Evolutionary conservation across 2,113 vertebrate genomes (phyloP), one percentile per base, ranked within the genome.

Genomic region (Cyprinodon variegatus): DNA sequence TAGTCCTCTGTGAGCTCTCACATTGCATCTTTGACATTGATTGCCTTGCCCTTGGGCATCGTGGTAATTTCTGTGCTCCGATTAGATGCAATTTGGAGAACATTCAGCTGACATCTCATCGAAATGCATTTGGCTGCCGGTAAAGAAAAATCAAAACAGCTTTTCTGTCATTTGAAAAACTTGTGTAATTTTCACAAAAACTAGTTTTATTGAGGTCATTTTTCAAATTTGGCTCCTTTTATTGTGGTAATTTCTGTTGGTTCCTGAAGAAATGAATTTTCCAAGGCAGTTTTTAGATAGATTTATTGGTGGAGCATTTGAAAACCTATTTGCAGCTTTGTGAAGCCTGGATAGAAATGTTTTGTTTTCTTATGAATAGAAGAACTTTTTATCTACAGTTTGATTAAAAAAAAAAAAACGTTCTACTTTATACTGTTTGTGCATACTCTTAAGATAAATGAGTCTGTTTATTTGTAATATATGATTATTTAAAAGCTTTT

Each of bases 161-260:
- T 68, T 63, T 69, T 82, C 2, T 72, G 59, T 74, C 40, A 67
- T 86, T 63, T 65, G 66, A 69, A 74, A 61, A 79, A 82, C 68
- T 59, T 39, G 57, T 2, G 0, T 62, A 61, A 57, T 68, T 50
- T 22, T 72, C 20, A 73, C 61, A 14, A 74, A 82, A 80, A 76
- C 37, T 15, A 40, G 11, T 70, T 84, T 77, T 73, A 83, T 68
- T 65, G 68, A n/a, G 36, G 48, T 15, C 61, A 15, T 81, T 66
- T 36, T 68, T 78, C 65, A 20, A 68, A 5, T 63, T 68, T 38
- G 15, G 63, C 38, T 81, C 11, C 37, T 62, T 29, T 53, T 78
- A 73, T 79, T 79, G 61, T 77, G 59, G 76, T 83, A 72, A 75
- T 80, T 80, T 69, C 50, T 60, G 63, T 66, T 39, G 13, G 65